A percentile compares a stretch with the other conserved stretches of the same genome.
These are phyloP conservation scores for Monochamus alternatus DNA, from an alignment of 2,888 invertebrate species.

Conservation along the genomic window DNA sequence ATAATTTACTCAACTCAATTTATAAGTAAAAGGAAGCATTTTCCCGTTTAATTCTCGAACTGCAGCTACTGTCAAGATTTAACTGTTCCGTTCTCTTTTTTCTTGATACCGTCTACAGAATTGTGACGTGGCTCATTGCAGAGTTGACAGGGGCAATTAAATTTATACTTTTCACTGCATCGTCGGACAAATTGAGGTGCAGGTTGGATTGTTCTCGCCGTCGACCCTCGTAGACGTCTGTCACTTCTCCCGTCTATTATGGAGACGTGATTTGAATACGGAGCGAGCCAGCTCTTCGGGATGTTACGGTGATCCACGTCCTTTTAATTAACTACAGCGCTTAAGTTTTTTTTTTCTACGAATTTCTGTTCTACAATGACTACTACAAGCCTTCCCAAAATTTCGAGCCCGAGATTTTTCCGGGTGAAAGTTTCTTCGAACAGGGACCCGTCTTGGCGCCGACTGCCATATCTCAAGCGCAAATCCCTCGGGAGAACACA, in stretches of 20 bases:
- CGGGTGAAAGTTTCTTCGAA: background rate
- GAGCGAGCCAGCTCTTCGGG: conserved; percentile 31
- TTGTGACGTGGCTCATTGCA: conserved; percentile 33
- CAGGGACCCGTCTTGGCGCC: background rate
- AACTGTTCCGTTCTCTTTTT: background rate
- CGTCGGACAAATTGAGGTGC: conserved; percentile 36
- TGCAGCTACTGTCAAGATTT: too few species aligned
- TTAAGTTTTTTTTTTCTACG: too few species aligned
- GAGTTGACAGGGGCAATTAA: conserved; percentile 35
- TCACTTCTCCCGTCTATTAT: conserved; percentile 22
- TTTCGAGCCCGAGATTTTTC: too few species aligned
- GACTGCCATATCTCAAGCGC: conserved; percentile 1
- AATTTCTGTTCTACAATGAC: too few species aligned
- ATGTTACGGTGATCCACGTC: background rate
- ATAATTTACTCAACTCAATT: too few species aligned
- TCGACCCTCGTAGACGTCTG: conserved; percentile 7
- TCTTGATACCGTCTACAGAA: background rate
- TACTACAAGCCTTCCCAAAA: too few species aligned
- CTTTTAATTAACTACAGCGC: too few species aligned
- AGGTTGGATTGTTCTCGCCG: conserved; percentile 15
- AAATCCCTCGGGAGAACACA: conserved; percentile 2
- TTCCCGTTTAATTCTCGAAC: too few species aligned
- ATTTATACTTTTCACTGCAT: conserved; percentile 32
- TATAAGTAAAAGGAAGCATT: too few species aligned
- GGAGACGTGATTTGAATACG: conserved; percentile 45